Base-by-base conservation (phyloP, 2,797 vertebrate genomes). In the Siniperca obscura region DNA sequence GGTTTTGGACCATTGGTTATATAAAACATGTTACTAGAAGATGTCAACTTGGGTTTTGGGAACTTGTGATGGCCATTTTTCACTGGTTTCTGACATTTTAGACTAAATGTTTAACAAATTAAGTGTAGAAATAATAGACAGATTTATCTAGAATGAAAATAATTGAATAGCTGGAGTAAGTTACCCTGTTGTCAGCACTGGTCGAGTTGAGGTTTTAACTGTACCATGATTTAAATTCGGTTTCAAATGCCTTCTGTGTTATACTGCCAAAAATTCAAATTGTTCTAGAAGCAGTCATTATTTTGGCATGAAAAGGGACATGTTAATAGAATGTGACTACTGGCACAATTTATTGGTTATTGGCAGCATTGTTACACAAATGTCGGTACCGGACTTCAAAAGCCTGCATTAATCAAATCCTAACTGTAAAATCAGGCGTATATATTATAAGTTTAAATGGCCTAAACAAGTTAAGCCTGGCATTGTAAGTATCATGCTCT, bases 281-380 rank as follows among this genome's bases (percentile, higher is more conserved):
- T 52, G 36, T 42, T 40, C 21, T 44, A 5, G 19, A 78, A 38
- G 22, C 53, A 22, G 17, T 48, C 50, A 70, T 80, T 50, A 70
- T 55, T 61, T 59, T 70, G 40, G 56, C 30, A 13, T 30, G 48
- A 40, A 53, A 69, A n/a, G 4, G 9, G 7, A 55, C 7, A 59
- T 75, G 62, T 67, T 57, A 42, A 76, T 40, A 65, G 25, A 59
- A 56, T 75, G 25, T 75, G 17, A 67, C 46, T 56, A 55, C 55
- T 61, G 65, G 62, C 53, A 76, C 27, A 55, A 78, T 52, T 38
- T 34, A 50, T 27, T 64, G 9, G 5, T 34, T 74, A 69, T 36
- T 66, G 38, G 34, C 59, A 57, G 56, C 71, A 46, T 46, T 16
- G 5, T 56, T 46, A 52, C 7, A 69, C 30, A 61, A 40, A 6